Evolutionary conservation across 2,113 vertebrate genomes (phyloP), one percentile per base, ranked within the genome.

Genomic region (Burhinus bistriatus): DNA sequence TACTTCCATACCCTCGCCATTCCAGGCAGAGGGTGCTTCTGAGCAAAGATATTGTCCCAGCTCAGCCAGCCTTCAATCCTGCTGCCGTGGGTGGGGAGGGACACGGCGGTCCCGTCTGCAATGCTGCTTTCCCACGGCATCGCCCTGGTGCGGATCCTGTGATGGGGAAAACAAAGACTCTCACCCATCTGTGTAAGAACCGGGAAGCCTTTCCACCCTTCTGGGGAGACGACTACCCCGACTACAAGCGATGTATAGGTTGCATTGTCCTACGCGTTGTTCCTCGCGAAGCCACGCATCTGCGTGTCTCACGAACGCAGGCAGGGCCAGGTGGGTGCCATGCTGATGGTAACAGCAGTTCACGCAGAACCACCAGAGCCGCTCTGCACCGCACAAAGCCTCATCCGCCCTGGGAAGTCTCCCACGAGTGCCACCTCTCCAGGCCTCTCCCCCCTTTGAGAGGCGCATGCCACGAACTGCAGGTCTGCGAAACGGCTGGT

Each of bases 71-170:
- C 29, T 79, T 64, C 79, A 49, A 38, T 69, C 26, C 45, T 36
- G 27, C n/a, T 82, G 59, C 42, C 20, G 9, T 0, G 1, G 2
- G 17, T n/a, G 32, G 78, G 32, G 38, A 45, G 7, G 15, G 38
- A 44, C 16, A 25, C 6, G 49, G 49, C 11, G 27, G 44, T n/a
- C 77, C 71, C 20, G 36, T 2, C 13, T 22, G 27, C 69, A 78
- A 3, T 5, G 29, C 69, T 70, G 57, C 65, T 87, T 54, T 87
- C 80, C 78, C 44, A 45, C 47, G 70, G 51, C 64, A 58, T 9
- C 0, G 0, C 44, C 52, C 29, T 29, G 49, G 45, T 38, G 29
- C 0, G 0, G 15, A 68, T 34, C 62, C 40, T 34, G 22, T 11
- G 29, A 29, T 1, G 2, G 18, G 23, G 47, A 64, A 81, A 85